Evolutionary conservation across 2,888 invertebrate genomes (phyloP), one percentile per base, ranked within the genome.

Genomic region (Phlogophora meticulosa): DNA sequence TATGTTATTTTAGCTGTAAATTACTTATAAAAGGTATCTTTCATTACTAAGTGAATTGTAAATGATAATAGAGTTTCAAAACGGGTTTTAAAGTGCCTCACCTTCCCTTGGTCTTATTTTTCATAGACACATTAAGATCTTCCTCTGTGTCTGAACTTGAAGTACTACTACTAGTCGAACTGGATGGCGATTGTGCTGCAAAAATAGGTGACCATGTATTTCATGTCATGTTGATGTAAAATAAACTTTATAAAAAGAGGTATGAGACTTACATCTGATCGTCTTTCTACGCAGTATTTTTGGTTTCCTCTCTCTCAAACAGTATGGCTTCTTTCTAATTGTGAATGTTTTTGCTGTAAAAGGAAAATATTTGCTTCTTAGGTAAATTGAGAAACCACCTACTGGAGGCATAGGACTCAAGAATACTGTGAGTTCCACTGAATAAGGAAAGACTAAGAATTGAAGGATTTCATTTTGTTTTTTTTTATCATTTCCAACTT

Each of bases 81-180:
- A 34, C 10, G 1, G 10, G 20, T 17, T 20, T 1, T 7, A n/a
- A 2, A 4, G 11, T 13, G 11, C 56, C 87, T 82, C 61, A 94
- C 92, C 95, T 90, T 76, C 95, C 94, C 88, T 95, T 95, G 7
- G 92, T 94, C 79, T 95, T 96, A 78, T 96, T 96, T 79, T 96
- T 95, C 91, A 96, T 95, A 38, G 96, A 95, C n/a, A 96, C 95
- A 83, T 96, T 96, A 20, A 95, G 90, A 72, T 96, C 95, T 70
- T 94, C 95, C 67, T 95, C 95, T 0, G 93, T 92, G 52, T 94
- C 94, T 0, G 95, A 94, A 67, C 93, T 94, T 1, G 93, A 88
- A 1, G 91, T 92, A 64, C 93, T 94, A 51, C 89, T 92, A 67
- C 91, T 93, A 60, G 90, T 92, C 38, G 88, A 91, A 56, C 86